A percentile compares a stretch with the other conserved stretches of the same genome.
phyloP scores from a whole-genome alignment of 2,888 invertebrate genomes.

The Hecatera dysodea region DNA sequence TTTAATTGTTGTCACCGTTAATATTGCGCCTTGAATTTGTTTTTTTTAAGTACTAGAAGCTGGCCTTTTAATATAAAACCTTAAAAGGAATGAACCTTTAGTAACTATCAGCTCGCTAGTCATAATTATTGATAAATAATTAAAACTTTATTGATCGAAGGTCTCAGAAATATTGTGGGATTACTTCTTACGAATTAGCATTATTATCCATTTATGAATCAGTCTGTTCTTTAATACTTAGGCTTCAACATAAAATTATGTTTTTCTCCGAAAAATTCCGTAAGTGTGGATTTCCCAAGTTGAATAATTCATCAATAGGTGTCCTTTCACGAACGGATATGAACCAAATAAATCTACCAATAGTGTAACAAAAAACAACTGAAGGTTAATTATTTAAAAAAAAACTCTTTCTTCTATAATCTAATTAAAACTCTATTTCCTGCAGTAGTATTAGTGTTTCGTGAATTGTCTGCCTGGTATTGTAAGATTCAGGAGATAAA shows the following conservation, averaged over 20 bases:
- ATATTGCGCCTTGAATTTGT: not conserved
- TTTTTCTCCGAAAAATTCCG: constrained; percentile 14
- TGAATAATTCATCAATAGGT: not conserved
- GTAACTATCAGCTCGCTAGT: not conserved
- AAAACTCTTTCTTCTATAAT: too few species aligned
- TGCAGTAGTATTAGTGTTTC: too few species aligned
- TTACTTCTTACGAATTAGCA: not conserved
- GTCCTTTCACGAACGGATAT: not conserved
- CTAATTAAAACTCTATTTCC: too few species aligned
- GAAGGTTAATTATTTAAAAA: too few species aligned
- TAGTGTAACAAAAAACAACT: too few species aligned
- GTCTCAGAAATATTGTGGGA: not conserved
- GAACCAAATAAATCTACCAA: not conserved
- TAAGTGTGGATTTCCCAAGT: not conserved
- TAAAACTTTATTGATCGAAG: constrained; percentile 38
- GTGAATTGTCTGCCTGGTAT: too few species aligned
- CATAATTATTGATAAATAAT: constrained; percentile 15
- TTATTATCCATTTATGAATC: not conserved
- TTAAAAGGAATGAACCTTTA: not conserved
- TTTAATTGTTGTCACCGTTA: too few species aligned
- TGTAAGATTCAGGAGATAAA: too few species aligned
- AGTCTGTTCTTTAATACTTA: not conserved
- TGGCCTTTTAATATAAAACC: not conserved
- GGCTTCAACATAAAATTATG: not conserved
- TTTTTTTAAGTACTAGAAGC: not conserved